Percentiles rank a stretch among this genome's conserved stretches.
Evolutionary conservation across 2,888 invertebrate species (phyloP).

Genomic region (Opisthograptis luteolata): DNA sequence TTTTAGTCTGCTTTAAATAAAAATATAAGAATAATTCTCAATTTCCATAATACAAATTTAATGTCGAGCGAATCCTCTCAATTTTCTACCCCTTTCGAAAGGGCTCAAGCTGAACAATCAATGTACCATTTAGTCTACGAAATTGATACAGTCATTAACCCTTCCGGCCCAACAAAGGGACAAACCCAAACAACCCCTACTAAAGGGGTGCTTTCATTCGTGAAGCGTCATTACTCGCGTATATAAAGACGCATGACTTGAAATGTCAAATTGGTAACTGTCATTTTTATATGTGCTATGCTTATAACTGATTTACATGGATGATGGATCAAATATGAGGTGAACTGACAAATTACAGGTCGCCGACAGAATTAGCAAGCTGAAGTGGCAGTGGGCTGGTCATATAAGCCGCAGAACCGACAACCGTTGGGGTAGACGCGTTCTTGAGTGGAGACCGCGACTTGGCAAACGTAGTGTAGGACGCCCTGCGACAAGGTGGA

Average conservation of each 20-base stretch:
- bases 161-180: slow-evolving; percentile 19
- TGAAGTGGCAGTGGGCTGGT: too few species aligned
- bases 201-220: slow-evolving; percentile 24
- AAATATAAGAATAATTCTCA: too few species aligned
- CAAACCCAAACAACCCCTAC: slow-evolving; percentile 20
- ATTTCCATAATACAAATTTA: slow-evolving; percentile 4
- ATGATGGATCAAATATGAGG: too few species aligned
- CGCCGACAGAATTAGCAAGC: too few species aligned
- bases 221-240: not conserved
- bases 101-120: slow-evolving; percentile 22
- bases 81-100: slow-evolving; percentile 3
- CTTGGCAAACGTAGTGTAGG: too few species aligned
- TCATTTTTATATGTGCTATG: not conserved
- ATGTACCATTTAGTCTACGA: slow-evolving; percentile 27
- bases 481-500: too few species aligned
- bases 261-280: slow-evolving; percentile 15
- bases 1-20: too few species aligned
- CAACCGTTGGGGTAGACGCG: too few species aligned
- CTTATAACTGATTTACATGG: too few species aligned
- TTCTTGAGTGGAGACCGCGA: too few species aligned
- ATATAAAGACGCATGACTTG: slow-evolving; percentile 13
- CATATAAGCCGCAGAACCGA: too few species aligned
- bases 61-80: slow-evolving; percentile 10
- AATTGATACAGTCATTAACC: slow-evolving; percentile 28
- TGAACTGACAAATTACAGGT: too few species aligned